A percentile compares a stretch with the other conserved stretches of the same genome.
phyloP scores from a whole-genome alignment of 2,797 vertebrate species.

The Gobio occitaniae region DNA sequence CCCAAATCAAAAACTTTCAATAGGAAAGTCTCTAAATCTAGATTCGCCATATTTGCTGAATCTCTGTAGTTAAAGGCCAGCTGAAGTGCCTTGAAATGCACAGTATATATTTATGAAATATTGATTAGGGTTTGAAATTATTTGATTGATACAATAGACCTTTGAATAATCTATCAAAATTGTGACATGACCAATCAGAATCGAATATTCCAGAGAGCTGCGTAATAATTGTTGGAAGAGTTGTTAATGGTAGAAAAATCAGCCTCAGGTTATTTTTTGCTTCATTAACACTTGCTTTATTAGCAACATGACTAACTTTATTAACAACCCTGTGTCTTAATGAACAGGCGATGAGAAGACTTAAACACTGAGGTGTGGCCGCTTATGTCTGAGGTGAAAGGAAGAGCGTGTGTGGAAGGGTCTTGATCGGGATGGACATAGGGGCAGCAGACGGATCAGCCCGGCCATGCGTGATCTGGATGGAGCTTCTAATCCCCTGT shows the following conservation, averaged over 20 bases:
- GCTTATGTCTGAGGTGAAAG: not conserved
- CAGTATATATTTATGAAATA: not conserved
- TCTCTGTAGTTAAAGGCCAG: too few species aligned
- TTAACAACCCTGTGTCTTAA: not conserved
- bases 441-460: constrained; percentile 21
- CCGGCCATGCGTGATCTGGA: not conserved
- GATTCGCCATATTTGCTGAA: too few species aligned
- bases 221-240: not conserved
- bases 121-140: not conserved
- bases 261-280: not conserved
- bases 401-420: not conserved
- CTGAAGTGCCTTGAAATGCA: too few species aligned
- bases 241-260: not conserved
- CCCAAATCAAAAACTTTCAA: not conserved
- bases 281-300: constrained; percentile 6
- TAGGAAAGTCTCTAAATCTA: not conserved
- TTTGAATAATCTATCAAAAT: too few species aligned
- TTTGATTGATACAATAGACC: not conserved
- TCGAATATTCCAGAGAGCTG: not conserved
- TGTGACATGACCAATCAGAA: not conserved
- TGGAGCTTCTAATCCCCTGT: not conserved
- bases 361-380: not conserved
- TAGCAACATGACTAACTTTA: not conserved
- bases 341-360: not conserved
- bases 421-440: not conserved